phyloP scores from a whole-genome alignment of 2,888 invertebrate genomes.

The Chrysolina oricalcia region DNA sequence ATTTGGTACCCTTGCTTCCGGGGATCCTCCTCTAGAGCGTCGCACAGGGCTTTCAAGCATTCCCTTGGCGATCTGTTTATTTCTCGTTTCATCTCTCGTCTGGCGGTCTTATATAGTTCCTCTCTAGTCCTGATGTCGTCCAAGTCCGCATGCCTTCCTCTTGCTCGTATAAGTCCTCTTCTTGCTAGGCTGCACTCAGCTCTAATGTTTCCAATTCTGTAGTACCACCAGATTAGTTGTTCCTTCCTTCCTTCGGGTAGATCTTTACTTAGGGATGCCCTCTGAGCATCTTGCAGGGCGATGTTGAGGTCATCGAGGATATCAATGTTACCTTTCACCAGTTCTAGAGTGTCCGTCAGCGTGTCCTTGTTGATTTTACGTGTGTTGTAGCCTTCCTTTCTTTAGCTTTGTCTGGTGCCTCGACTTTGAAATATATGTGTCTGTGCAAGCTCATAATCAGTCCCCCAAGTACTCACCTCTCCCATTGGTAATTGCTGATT shows the following conservation, averaged over 20 bases:
- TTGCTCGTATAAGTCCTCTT: too few species aligned
- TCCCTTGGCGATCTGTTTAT: background rate
- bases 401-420: background rate
- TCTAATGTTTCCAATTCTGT: too few species aligned
- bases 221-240: constrained; percentile 16
- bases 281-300: too few species aligned
- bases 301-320: too few species aligned
- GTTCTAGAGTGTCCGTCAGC: background rate
- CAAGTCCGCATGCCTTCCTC: too few species aligned
- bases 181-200: too few species aligned
- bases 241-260: background rate
- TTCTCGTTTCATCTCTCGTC: background rate
- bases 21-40: background rate
- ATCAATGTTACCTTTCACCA: too few species aligned
- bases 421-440: too few species aligned
- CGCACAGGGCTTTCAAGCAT: too few species aligned
- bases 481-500: too few species aligned
- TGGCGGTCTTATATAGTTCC: background rate
- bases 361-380: background rate
- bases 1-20: background rate
- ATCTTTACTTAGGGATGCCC: background rate
- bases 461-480: too few species aligned
- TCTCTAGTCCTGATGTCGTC: too few species aligned
- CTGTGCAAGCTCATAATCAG: background rate
- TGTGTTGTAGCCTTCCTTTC: constrained; percentile 28